Conservation (phyloP, 2,888 invertebrate genomes). For the Neoascia interrupta region DNA sequence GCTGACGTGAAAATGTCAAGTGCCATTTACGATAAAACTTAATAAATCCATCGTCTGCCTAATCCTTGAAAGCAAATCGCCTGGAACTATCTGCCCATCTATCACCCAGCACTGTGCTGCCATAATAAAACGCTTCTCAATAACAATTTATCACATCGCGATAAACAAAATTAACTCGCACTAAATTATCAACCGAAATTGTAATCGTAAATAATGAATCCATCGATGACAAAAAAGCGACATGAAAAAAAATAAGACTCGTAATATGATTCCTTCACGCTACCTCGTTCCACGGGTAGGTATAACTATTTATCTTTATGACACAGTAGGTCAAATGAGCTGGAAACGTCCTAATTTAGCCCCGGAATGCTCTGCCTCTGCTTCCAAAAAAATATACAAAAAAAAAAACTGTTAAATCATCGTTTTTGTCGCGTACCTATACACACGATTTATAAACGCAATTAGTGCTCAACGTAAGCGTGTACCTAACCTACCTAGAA, state of each 20-base stretch:
- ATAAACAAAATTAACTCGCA: not conserved
- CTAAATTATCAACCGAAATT: not conserved
- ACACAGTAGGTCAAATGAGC: slow-evolving; percentile 28
- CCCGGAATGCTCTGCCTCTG: not conserved
- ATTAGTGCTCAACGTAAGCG: no score
- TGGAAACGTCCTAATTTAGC: slow-evolving; percentile 11
- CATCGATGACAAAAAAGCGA: not conserved
- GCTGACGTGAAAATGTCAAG: no score
- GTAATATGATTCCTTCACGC: slow-evolving; percentile 5
- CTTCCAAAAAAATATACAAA: no score
- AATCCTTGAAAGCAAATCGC: no score
- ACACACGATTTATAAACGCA: no score
- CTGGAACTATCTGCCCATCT: no score
- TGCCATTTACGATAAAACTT: no score
- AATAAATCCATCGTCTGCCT: no score
- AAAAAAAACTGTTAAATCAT: no score
- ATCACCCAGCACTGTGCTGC: no score
- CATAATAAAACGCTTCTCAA: slow-evolving; percentile 4
- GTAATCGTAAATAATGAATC: slow-evolving; percentile 8
- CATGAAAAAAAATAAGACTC: not conserved
- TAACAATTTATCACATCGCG: slow-evolving; percentile 8
- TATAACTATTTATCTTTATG: slow-evolving; percentile 12
- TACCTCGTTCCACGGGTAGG: not conserved
- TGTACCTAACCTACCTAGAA: no score
- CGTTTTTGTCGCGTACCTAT: no score